A percentile compares a stretch with the other conserved stretches of the same genome.
phyloP scores from a whole-genome alignment of 2,797 vertebrate species.

The Takifugu ocellatus region DNA sequence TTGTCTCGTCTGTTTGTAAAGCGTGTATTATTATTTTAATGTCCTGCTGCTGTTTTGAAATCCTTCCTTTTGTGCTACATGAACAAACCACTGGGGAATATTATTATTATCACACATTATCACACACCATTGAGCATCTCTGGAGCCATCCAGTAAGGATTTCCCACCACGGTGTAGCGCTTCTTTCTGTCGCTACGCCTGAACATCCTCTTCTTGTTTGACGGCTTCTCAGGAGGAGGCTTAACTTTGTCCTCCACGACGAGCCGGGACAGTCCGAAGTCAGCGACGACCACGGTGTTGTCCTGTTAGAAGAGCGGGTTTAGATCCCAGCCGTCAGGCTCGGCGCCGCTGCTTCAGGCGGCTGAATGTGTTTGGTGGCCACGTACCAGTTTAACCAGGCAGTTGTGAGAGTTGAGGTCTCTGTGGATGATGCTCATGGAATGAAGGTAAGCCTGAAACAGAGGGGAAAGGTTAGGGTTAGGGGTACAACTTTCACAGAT shows the following conservation, averaged over 20 bases:
- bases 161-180: slow-evolving; percentile 92
- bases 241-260: slow-evolving; percentile 88
- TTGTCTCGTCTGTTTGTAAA: too few species aligned
- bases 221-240: slow-evolving; percentile 78
- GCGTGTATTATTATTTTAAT: too few species aligned
- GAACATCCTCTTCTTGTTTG: slow-evolving; percentile 84
- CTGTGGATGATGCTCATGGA: slow-evolving; percentile 96
- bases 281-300: slow-evolving; percentile 92
- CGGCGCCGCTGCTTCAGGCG: background rate
- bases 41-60: too few species aligned
- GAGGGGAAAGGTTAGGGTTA: background rate
- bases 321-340: background rate
- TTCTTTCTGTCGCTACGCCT: slow-evolving; percentile 87
- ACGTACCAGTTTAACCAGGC: slow-evolving; percentile 92
- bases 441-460: slow-evolving; percentile 86
- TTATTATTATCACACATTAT: too few species aligned
- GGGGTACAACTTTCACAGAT: background rate
- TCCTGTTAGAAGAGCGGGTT: slow-evolving; percentile 69
- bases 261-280: slow-evolving; percentile 90
- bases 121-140: slow-evolving; percentile 90
- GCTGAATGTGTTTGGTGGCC: background rate
- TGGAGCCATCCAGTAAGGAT: slow-evolving; percentile 96
- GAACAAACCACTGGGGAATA: too few species aligned
- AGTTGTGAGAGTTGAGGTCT: slow-evolving; percentile 95
- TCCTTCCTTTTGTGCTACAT: too few species aligned